Evolutionary conservation across 2,113 vertebrate genomes (phyloP).

Genomic region (Daphoenositta chrysoptera): DNA sequence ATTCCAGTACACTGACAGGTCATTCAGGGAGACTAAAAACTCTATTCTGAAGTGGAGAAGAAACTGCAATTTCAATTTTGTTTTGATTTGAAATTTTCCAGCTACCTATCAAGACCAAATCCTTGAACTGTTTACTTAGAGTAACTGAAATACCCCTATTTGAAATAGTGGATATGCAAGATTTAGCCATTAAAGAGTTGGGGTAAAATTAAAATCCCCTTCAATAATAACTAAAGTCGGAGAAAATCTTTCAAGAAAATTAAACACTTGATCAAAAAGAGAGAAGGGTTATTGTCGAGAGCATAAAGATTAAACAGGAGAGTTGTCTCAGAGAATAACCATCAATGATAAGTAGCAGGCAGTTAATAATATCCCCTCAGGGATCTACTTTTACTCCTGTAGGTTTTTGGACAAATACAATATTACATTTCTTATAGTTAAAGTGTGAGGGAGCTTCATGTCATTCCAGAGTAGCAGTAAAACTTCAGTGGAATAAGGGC

Average conservation of each 20-base stretch:
- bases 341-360: conserved; percentile 61
- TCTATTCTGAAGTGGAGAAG: conserved; percentile 38
- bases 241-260: conserved; percentile 79
- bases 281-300: conserved; percentile 66
- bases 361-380: conserved; percentile 61
- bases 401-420: conserved; percentile 45
- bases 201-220: conserved; percentile 73
- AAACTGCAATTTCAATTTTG: conserved; percentile 56
- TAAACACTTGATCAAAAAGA: conserved; percentile 77
- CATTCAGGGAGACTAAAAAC: conserved; percentile 28
- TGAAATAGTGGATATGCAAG: conserved; percentile 71
- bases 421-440: conserved; percentile 36
- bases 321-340: conserved; percentile 60
- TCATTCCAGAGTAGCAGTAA: conserved; percentile 19
- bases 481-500: conserved; percentile 10
- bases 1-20: conserved; percentile 14
- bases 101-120: conserved; percentile 67
- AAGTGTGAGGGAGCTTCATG: not conserved
- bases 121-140: conserved; percentile 75
- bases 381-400: conserved; percentile 57
- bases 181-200: conserved; percentile 73
- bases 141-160: conserved; percentile 71
- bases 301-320: conserved; percentile 73
- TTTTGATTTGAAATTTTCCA: conserved; percentile 63
- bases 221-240: conserved; percentile 69